phyloP scores from a whole-genome alignment of 2,113 vertebrate genomes.

The Neotoma lepida region DNA sequence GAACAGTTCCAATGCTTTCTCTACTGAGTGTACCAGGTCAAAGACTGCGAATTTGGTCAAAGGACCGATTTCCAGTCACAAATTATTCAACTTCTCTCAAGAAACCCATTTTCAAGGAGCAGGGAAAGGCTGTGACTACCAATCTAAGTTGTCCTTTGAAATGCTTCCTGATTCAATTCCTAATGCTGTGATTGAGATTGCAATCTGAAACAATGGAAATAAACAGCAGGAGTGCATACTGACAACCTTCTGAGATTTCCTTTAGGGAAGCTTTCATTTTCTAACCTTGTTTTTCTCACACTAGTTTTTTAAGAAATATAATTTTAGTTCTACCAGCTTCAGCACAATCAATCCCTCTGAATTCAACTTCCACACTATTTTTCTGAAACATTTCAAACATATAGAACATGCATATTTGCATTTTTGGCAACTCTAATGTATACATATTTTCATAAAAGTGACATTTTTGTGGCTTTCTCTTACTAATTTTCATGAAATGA shows the following conservation, averaged over 20 bases:
- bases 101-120: not conserved
- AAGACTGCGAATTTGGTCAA: constrained; percentile 87
- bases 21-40: constrained; percentile 87
- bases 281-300: constrained; percentile 5
- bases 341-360: not conserved
- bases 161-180: constrained; percentile 56
- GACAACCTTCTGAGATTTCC: not conserved
- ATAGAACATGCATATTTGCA: not conserved
- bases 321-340: not conserved
- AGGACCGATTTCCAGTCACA: constrained; percentile 86
- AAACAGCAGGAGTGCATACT: constrained; percentile 10
- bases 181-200: not conserved
- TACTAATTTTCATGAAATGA: not conserved
- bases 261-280: not conserved
- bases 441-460: not conserved
- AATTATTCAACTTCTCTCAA: constrained; percentile 85
- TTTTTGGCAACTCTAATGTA: not conserved
- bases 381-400: not conserved
- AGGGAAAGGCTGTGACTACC: not conserved
- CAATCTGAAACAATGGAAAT: constrained; percentile 48
- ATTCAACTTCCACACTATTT: not conserved
- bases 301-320: constrained; percentile 12
- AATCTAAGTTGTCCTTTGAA: not conserved
- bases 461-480: not conserved
- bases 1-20: constrained; percentile 92